phyloP scores from a whole-genome alignment of 2,113 vertebrate species.

The Oreotragus oreotragus region DNA sequence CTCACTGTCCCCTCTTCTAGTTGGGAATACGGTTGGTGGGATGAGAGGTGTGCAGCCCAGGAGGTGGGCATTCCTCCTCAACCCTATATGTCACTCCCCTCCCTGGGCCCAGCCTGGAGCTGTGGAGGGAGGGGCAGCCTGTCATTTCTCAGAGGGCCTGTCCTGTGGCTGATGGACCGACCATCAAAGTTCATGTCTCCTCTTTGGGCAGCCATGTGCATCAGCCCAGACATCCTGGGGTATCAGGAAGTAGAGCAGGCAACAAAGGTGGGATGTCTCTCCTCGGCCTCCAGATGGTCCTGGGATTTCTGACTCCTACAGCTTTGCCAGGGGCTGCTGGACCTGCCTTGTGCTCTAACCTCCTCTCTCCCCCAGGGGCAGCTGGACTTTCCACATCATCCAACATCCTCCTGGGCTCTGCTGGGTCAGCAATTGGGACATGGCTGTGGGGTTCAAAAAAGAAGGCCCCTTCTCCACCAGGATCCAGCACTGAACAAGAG shows the following conservation, averaged over 20 bases:
- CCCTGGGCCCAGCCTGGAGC: too few relatives aligned
- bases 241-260: neutral
- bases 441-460: rapidly evolving
- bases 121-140: too few relatives aligned
- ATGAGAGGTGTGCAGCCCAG: neutral
- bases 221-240: neutral
- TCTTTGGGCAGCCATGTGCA: neutral
- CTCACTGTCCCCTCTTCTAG: neutral
- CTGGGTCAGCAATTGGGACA: neutral
- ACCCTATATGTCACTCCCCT: neutral
- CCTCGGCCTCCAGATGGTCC: neutral
- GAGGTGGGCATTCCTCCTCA: neutral
- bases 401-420: neutral
- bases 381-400: neutral
- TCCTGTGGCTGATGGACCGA: neutral
- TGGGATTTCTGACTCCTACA: neutral
- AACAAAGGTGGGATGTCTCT: neutral
- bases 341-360: neutral
- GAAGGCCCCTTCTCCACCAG: rapidly evolving
- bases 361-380: neutral
- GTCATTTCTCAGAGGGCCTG: neutral
- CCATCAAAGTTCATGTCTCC: neutral
- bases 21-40: neutral
- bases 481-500: neutral
- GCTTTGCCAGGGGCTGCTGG: neutral